Evolutionary conservation across 2,888 invertebrate species (phyloP), one percentile per base, ranked within the genome.

Genomic region (Limnephilus marmoratus): DNA sequence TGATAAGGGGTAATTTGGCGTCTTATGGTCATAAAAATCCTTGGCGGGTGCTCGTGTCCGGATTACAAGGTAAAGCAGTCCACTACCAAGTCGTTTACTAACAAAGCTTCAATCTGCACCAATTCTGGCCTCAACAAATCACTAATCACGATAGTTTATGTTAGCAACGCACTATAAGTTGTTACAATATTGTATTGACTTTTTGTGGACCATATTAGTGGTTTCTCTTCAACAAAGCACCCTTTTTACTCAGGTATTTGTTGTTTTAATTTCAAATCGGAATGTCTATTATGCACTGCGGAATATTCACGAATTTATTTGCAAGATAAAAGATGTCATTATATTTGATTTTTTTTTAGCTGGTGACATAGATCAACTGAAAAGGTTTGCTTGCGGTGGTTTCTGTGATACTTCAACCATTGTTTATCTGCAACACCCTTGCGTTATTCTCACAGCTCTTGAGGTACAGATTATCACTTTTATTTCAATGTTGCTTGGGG

Each of bases 1-100:
- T 98, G 96, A 98, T 98, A 95, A 97, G 98, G 95, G 98, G 98
- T 96, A 98, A 98, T 96, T 97, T 98, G 95, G 98, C 98, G 95
- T 98, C 98, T 90, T 98, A 98, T 95, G 97, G 98, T 96, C 97
- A 98, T 96, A 97, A 97, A 96, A 97, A 98, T 96, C 98, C 98
- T 95, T 98, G 98, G 98, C 97, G 98, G 95, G 98, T 98, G 94
- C 97, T 98, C 95, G 98, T 98, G 94, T 98, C 98, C 94, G 98
- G 98, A 95, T 96, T 98, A 94, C 98, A 98, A 97, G 97, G 98
- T 98, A 86, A 53, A 49, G 82, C 68, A 68, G 68, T 68, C 24
- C 68, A 68, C n/a, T 24, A 68, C 68, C 68, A 68, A 68, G 68
- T 24, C 68, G 2, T 68, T 68, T n/a, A 24, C 68, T 68, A 68